phyloP scores from a whole-genome alignment of 64 coral and sea anemone species.

The Montipora sp. region DNA sequence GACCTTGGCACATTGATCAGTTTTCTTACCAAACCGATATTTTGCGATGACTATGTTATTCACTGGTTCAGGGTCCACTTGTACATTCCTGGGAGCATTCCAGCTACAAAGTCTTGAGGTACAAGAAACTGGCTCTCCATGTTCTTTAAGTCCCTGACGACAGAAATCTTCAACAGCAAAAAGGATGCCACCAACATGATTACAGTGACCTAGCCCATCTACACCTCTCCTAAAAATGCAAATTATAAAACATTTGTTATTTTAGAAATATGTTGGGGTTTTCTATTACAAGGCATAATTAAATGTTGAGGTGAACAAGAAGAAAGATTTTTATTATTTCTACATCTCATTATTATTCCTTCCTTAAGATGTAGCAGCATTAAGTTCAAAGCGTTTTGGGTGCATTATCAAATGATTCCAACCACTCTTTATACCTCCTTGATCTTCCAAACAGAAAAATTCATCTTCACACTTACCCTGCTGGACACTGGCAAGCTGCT shows the following conservation, averaged over 20 bases:
- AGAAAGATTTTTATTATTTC: not conserved
- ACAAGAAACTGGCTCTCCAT: conserved; percentile 50
- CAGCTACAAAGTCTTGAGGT: conserved; percentile 60
- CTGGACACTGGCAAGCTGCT: conserved; percentile 64
- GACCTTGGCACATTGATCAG: conserved; percentile 28
- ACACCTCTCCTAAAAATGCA: conserved; percentile 62
- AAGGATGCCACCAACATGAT: conserved; percentile 70
- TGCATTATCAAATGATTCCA: not conserved
- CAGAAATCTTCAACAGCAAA: conserved; percentile 77
- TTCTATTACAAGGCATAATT: conserved; percentile 19
- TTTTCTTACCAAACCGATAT: conserved; percentile 46
- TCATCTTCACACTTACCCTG: conserved; percentile 52
- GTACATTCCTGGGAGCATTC: conserved; percentile 70
- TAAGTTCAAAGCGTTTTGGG: not conserved
- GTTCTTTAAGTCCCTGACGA: conserved; percentile 51
- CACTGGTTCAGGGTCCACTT: conserved; percentile 55
- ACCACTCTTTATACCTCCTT: not conserved
- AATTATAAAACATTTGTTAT: conserved; percentile 4
- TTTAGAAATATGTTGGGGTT: conserved; percentile 28
- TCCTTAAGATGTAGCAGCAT: not conserved
- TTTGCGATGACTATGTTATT: conserved; percentile 59
- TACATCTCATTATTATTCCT: conserved; percentile 14
- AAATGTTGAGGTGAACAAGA: not conserved
- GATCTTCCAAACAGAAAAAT: not conserved
- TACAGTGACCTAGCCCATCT: conserved; percentile 61